These are phyloP conservation scores for Osmerus mordax DNA, from an alignment of 2,113 vertebrate genomes.

Conservation along the genomic window DNA sequence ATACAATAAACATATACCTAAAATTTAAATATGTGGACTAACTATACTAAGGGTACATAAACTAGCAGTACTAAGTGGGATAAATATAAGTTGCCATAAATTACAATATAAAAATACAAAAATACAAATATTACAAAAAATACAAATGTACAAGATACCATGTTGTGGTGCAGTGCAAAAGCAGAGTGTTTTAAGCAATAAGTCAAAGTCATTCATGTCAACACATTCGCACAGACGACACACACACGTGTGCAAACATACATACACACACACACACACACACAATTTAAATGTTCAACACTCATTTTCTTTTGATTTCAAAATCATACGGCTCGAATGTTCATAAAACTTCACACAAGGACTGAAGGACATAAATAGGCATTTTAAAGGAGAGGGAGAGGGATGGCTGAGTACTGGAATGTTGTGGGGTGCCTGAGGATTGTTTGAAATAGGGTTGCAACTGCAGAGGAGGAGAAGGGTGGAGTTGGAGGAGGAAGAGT, in stretches of 20 bases:
- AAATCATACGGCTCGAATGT: slow-evolving; percentile 29
- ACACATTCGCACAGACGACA: neutral
- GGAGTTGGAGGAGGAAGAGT: slow-evolving; percentile 12
- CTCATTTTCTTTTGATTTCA: slow-evolving; percentile 48
- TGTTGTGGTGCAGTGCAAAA: too few relatives aligned
- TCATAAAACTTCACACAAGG: slow-evolving; percentile 33
- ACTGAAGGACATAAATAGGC: slow-evolving; percentile 35
- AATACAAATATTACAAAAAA: too few relatives aligned
- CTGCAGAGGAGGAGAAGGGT: slow-evolving; percentile 12
- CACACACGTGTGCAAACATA: slow-evolving; percentile 25
- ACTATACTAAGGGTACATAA: too few relatives aligned
- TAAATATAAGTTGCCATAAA: too few relatives aligned
- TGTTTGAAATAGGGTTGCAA: slow-evolving; percentile 32
- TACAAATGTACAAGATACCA: too few relatives aligned
- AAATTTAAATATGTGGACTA: too few relatives aligned
- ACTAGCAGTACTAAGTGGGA: too few relatives aligned
- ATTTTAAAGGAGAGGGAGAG: slow-evolving; percentile 32
- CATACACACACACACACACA: neutral
- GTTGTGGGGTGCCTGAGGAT: slow-evolving; percentile 30
- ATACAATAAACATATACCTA: too few relatives aligned
- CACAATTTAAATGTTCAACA: slow-evolving; percentile 31
- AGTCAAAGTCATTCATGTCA: slow-evolving; percentile 1
- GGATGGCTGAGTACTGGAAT: slow-evolving; percentile 36
- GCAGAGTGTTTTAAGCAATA: too few relatives aligned
- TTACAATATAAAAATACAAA: too few relatives aligned